Conservation (phyloP, 2,888 invertebrate genomes). For the Hirtodrosophila alboralis region DNA sequence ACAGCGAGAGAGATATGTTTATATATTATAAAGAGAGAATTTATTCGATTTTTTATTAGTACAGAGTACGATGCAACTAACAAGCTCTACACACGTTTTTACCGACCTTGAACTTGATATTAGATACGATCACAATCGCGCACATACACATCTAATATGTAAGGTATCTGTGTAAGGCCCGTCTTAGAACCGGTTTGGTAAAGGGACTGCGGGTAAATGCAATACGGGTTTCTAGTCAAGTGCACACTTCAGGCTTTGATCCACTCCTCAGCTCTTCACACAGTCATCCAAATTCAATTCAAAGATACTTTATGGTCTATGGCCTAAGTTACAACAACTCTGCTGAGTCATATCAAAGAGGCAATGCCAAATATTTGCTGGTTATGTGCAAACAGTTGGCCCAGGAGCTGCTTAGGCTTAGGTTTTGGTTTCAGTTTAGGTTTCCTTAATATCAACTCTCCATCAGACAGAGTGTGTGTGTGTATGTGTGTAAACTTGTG, state of each 20-base stretch:
- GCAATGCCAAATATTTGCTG: constrained; percentile 68
- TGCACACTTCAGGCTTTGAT: constrained; percentile 26
- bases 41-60: constrained; percentile 55
- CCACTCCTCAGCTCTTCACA: constrained; percentile 15
- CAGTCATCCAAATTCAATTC: constrained; percentile 69
- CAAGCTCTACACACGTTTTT: constrained; percentile 59
- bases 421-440: constrained; percentile 11
- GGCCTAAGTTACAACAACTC: constrained; percentile 14
- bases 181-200: constrained; percentile 60
- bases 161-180: constrained; percentile 27
- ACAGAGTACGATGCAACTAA: constrained; percentile 47
- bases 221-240: constrained; percentile 34
- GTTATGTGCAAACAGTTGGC: constrained; percentile 63
- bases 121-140: constrained; percentile 69
- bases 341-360: constrained; percentile 61
- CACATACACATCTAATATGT: constrained; percentile 16
- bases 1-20: neutral
- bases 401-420: constrained; percentile 51
- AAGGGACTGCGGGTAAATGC: constrained; percentile 43
- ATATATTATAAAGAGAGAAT: constrained; percentile 7
- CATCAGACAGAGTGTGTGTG: too few species aligned
- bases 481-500: constrained; percentile 27
- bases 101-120: constrained; percentile 82
- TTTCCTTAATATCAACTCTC: constrained; percentile 14
- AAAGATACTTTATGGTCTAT: constrained; percentile 49